Evolutionary conservation across 2,888 invertebrate genomes (phyloP).

Genomic region (Thymelicus sylvestris): DNA sequence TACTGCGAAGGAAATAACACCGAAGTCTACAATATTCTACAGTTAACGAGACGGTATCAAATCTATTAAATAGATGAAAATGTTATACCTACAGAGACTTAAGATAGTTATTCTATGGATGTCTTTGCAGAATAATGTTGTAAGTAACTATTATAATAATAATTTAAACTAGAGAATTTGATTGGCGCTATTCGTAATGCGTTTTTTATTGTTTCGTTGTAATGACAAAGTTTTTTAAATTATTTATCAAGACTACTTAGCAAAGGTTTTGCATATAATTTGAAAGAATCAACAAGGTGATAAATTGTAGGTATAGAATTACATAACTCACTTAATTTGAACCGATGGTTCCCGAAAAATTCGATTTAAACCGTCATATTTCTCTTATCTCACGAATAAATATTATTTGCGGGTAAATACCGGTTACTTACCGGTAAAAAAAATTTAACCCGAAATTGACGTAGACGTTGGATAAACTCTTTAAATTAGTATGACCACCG

Average conservation of each 20-base stretch:
- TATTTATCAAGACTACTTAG: neutral
- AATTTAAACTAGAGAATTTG: neutral
- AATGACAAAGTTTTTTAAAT: neutral
- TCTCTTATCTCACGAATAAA: no score
- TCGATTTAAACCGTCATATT: no score
- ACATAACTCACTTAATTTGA: no score
- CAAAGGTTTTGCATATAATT: neutral
- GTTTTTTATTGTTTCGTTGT: neutral
- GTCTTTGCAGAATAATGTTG: neutral
- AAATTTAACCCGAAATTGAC: no score
- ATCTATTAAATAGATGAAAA: constrained; percentile 22
- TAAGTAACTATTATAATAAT: neutral
- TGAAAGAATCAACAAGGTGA: constrained; percentile 1
- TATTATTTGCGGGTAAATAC: no score
- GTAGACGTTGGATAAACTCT: no score
- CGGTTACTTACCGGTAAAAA: no score
- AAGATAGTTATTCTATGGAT: neutral
- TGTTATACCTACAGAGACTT: constrained; percentile 8
- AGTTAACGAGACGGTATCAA: constrained; percentile 35
- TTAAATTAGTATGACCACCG: no score
- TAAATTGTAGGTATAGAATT: neutral
- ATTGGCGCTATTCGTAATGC: neutral
- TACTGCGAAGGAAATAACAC: constrained; percentile 33
- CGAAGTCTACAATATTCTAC: constrained; percentile 22
- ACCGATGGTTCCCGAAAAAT: no score